These are phyloP conservation scores for Dicranocentrus wangi DNA, from an alignment of 2,888 invertebrate genomes.

Conservation along the genomic window DNA sequence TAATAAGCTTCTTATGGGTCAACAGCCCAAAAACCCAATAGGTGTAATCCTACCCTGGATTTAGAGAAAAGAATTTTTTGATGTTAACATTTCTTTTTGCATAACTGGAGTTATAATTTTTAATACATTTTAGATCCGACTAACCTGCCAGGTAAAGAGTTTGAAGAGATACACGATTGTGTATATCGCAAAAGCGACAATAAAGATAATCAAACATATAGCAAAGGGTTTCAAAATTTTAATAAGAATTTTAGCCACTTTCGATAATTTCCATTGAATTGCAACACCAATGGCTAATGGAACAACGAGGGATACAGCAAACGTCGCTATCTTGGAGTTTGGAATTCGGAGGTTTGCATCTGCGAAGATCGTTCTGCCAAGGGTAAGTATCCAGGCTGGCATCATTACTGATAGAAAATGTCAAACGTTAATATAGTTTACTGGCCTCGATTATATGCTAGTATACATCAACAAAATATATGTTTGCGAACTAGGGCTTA, in stretches of 20 bases:
- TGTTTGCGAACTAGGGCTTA: constrained; percentile 75
- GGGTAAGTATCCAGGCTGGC: constrained; percentile 88
- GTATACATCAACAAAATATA: no score
- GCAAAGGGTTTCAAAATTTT: constrained; percentile 81
- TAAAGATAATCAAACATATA: constrained; percentile 88
- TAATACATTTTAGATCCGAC: no score
- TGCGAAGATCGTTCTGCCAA: constrained; percentile 75
- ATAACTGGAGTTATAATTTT: no score
- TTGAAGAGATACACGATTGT: constrained; percentile 87
- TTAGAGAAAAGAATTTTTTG: no score
- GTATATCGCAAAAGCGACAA: constrained; percentile 90
- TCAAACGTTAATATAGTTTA: no score
- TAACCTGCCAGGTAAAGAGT: constrained; percentile 81
- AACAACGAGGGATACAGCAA: constrained; percentile 84
- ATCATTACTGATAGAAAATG: constrained; percentile 90
- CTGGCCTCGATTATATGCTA: no score
- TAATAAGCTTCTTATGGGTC: no score
- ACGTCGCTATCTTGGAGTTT: constrained; percentile 83
- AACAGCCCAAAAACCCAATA: no score
- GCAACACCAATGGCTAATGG: constrained; percentile 83
- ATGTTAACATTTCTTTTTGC: no score
- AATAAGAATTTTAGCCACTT: constrained; percentile 78
- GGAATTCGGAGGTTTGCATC: constrained; percentile 79
- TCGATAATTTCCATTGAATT: constrained; percentile 81
- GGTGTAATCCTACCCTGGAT: no score